phyloP scores from a whole-genome alignment of 2,113 vertebrate species.

The Rhea americana region DNA sequence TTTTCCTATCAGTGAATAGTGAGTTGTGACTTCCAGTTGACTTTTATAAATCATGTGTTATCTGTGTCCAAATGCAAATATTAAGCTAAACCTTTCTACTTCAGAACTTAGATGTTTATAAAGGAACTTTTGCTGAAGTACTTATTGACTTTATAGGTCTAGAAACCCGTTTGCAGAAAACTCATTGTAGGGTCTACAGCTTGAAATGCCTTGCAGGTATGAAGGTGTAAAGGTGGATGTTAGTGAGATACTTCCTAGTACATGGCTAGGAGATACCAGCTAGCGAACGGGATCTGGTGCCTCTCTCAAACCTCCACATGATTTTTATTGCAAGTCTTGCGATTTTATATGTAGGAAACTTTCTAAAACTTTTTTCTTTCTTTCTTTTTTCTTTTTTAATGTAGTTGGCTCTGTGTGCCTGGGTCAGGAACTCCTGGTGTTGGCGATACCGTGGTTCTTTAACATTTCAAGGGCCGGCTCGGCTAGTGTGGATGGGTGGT shows the following conservation, averaged over 20 bases:
- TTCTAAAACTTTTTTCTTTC: too few relatives aligned
- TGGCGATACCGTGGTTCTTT: background rate
- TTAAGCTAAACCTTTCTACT: background rate
- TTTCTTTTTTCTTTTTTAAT: too few relatives aligned
- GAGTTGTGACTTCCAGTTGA: background rate
- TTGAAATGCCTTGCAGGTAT: background rate
- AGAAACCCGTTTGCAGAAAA: background rate
- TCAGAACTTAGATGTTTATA: background rate
- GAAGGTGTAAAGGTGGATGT: rapidly evolving
- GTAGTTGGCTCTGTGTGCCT: background rate
- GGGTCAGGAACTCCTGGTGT: background rate
- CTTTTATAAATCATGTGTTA: background rate
- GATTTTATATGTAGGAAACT: background rate
- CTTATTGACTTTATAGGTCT: rapidly evolving
- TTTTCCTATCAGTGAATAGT: background rate
- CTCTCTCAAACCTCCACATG: background rate
- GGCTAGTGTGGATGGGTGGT: background rate
- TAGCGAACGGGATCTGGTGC: background rate
- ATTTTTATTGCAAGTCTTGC: background rate
- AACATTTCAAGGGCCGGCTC: too few relatives aligned
- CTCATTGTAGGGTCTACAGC: background rate
- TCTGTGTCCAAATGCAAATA: background rate
- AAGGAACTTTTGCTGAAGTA: background rate
- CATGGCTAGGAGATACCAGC: background rate
- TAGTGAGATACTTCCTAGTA: background rate